phyloP scores from a whole-genome alignment of 2,888 invertebrate species.

The Tetragnatha montana region DNA sequence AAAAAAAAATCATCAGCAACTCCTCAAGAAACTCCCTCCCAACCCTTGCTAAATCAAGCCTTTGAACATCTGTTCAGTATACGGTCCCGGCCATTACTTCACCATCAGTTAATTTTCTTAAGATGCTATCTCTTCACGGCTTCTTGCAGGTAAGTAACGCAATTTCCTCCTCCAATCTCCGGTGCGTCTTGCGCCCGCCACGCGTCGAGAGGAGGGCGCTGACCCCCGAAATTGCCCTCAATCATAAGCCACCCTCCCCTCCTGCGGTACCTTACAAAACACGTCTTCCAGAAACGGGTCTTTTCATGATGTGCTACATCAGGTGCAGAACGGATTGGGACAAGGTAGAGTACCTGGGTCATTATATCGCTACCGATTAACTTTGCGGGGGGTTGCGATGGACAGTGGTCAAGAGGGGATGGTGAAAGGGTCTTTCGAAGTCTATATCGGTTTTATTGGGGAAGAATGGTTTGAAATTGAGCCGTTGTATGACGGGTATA shows the following conservation, averaged over 20 bases:
- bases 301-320: neutral
- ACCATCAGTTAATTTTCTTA: neutral
- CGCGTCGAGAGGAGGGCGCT: constrained; percentile 27
- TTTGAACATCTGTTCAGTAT: neutral
- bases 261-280: constrained; percentile 2
- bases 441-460: no score
- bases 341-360: constrained; percentile 5
- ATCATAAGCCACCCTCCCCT: constrained; percentile 10
- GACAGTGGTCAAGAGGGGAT: no score
- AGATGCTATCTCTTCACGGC: neutral
- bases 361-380: neutral
- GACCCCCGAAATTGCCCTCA: constrained; percentile 55
- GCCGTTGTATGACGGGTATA: no score
- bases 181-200: constrained; percentile 27
- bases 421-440: no score
- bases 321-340: constrained; percentile 54
- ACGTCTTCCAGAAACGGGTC: constrained; percentile 2
- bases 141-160: neutral
- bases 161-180: constrained; percentile 1
- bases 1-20: no score
- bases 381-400: neutral
- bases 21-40: neutral
- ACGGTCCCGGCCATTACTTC: neutral
- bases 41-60: neutral
- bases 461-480: no score